phyloP scores from a whole-genome alignment of 2,797 vertebrate genomes.

The Rhabdomys pumilio region DNA sequence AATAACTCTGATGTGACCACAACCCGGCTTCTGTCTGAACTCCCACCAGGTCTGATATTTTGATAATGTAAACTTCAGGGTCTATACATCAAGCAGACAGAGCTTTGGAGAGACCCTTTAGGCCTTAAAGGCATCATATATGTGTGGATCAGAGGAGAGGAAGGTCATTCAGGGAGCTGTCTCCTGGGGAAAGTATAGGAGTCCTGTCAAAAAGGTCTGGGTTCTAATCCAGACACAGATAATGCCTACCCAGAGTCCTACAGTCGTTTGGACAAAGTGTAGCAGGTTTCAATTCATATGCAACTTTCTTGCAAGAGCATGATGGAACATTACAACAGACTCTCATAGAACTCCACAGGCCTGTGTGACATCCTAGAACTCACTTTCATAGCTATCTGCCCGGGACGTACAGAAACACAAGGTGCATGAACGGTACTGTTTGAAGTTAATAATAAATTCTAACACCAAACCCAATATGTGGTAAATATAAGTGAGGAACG shows the following conservation, averaged over 20 bases:
- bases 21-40: slow-evolving; percentile 8
- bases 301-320: neutral
- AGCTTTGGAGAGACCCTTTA: neutral
- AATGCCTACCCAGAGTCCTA: slow-evolving; percentile 10
- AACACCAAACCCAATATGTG: neutral
- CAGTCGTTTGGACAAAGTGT: neutral
- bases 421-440: neutral
- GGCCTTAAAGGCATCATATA: neutral
- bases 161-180: neutral
- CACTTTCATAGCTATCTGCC: neutral
- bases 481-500: neutral
- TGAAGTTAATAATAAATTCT: slow-evolving; percentile 18
- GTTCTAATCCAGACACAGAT: slow-evolving; percentile 46
- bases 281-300: neutral
- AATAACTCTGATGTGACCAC: neutral
- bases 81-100: neutral
- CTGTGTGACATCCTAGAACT: neutral
- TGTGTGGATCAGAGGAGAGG: neutral
- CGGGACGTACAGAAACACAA: slow-evolving; percentile 10
- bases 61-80: slow-evolving; percentile 60
- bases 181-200: neutral
- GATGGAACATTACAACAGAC: neutral
- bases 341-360: neutral
- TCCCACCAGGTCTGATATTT: slow-evolving; percentile 43
- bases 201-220: neutral